Base-by-base conservation (phyloP, 2,888 invertebrate genomes). In the Meghimatium bilineatum region DNA sequence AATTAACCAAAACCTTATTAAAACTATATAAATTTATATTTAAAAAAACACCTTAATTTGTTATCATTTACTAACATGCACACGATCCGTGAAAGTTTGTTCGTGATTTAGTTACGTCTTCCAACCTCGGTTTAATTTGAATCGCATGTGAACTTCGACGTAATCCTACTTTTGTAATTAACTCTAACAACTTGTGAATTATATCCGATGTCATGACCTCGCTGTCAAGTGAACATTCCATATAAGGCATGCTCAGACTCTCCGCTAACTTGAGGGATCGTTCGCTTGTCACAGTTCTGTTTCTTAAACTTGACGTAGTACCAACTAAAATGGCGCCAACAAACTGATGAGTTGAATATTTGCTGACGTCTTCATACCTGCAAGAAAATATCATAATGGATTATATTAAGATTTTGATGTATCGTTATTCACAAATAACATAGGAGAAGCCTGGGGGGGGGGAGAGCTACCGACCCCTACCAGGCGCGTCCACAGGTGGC, bases 161-260 rank as follows among this genome's bases (percentile, higher is more conserved):
- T 14, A 83, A 12, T 32, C 78, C 83, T 0, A 66, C 32, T 63
- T 74, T 83, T 49, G 44, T 60, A 20, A 83, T 52, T 29, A n/a
- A 44, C 44, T 83, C 83, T 32, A 29, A 63, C 44, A 83, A 76
- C 34, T 63, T 78, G 36, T 79, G 83, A 71, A 83, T 52, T 52
- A 83, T 74, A 14, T 63, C 63, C 34, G 60, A 49, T 38, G 72
- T 72, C 63, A 66, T 72, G 32, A 63, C 36, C 36, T 71, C 79
- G 74, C 88, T 85, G 44, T 89, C 89, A 2, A 88, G 83, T 82
- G 86, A 86, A 17, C 90, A 87, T 85, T 91, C 91, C 87, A 89
- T 89, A 66, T 91, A 91, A 0, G 87, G 86, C 14, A 91, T 38
- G 78, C 88, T 89, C 20, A 89, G 77, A 72, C 87, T 88, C 71